Evolutionary conservation across 2,888 invertebrate genomes (phyloP).

Genomic region (Lasioglossum calceatum): DNA sequence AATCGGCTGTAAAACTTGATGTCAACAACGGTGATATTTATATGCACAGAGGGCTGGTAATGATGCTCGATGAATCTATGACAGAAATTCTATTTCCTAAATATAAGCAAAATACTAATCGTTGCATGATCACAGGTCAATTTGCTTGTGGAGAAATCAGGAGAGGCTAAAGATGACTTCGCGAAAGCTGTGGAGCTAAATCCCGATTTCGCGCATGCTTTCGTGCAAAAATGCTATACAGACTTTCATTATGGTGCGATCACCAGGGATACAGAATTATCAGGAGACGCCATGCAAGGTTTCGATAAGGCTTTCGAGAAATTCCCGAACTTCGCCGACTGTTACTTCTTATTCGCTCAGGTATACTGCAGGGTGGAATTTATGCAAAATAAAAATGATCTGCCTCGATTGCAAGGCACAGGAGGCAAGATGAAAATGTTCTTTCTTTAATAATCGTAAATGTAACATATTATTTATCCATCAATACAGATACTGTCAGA

Average conservation of each 20-base stretch:
- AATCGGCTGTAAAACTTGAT: conserved; percentile 90
- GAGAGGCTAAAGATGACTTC: conserved; percentile 93
- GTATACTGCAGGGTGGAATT: conserved; percentile 81
- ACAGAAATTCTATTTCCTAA: background rate
- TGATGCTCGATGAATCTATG: background rate
- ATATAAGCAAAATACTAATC: background rate
- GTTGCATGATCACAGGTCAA: conserved; percentile 87
- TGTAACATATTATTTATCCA: background rate
- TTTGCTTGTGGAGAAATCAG: conserved; percentile 92
- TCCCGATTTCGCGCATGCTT: conserved; percentile 93
- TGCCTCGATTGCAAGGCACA: background rate
- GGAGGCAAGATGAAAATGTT: background rate
- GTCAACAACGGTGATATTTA: conserved; percentile 95
- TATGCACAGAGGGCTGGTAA: conserved; percentile 93
- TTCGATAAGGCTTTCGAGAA: conserved; percentile 91
- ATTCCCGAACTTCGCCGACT: conserved; percentile 94
- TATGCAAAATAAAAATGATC: background rate
- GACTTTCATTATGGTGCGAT: conserved; percentile 91
- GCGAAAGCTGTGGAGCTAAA: conserved; percentile 92
- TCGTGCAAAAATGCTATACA: conserved; percentile 95
- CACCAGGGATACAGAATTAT: conserved; percentile 87
- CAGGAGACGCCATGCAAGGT: conserved; percentile 88
- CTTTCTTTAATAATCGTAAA: background rate
- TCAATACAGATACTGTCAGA: conserved; percentile 89
- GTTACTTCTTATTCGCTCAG: conserved; percentile 95